These are phyloP conservation scores for Columbina picui DNA, from an alignment of 2,113 vertebrate species.

Conservation along the genomic window DNA sequence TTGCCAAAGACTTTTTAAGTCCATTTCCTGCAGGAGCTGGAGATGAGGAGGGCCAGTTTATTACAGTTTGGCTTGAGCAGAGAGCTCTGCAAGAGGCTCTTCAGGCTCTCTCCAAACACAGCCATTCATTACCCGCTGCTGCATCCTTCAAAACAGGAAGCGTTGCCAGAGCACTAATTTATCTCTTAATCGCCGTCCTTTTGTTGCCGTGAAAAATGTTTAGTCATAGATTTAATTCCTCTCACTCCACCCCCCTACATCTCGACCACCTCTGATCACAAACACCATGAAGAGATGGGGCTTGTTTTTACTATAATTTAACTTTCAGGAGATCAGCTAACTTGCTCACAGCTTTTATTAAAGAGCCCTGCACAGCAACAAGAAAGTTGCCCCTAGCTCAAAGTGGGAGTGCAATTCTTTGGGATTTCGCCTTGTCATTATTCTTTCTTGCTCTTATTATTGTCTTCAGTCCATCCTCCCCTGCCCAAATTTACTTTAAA, in stretches of 20 bases:
- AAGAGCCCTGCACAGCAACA: constrained; percentile 38
- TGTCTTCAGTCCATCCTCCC: constrained; percentile 60
- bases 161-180: constrained; percentile 75
- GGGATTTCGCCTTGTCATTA: constrained; percentile 81
- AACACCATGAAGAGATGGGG: constrained; percentile 26
- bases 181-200: constrained; percentile 68
- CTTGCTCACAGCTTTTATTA: constrained; percentile 33
- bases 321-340: constrained; percentile 41
- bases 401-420: constrained; percentile 83
- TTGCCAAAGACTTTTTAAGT: constrained; percentile 68
- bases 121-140: constrained; percentile 56
- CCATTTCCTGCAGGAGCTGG: constrained; percentile 59
- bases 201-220: constrained; percentile 68
- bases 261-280: constrained; percentile 58
- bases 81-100: constrained; percentile 41
- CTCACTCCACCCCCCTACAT: constrained; percentile 46
- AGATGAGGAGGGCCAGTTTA: constrained; percentile 27
- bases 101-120: constrained; percentile 49
- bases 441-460: constrained; percentile 82
- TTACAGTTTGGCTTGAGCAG: constrained; percentile 28
- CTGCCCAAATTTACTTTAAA: constrained; percentile 52
- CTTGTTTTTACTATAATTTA: constrained; percentile 28
- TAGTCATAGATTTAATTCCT: constrained; percentile 70
- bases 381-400: constrained; percentile 62
- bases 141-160: constrained; percentile 74